These are phyloP conservation scores for Marmota flaviventris DNA, from an alignment of 2,113 vertebrate genomes.

Conservation along the genomic window DNA sequence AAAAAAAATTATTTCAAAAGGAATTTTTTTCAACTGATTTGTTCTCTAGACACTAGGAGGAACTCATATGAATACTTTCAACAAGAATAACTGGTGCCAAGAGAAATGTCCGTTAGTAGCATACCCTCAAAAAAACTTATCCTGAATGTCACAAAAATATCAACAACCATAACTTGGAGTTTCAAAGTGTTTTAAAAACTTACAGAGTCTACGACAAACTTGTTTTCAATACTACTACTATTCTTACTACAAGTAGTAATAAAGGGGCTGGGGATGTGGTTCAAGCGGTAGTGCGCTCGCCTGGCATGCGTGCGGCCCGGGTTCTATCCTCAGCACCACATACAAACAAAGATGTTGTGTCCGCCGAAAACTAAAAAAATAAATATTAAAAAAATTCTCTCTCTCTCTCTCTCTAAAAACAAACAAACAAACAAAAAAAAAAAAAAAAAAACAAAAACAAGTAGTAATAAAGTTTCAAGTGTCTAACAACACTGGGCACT, in stretches of 20 bases:
- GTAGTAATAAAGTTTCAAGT: background rate
- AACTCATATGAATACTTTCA: background rate
- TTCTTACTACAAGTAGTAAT: background rate
- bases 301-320: too few species aligned
- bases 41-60: background rate
- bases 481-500: background rate
- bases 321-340: too few species aligned
- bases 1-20: background rate
- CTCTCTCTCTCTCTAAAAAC: too few species aligned
- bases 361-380: too few species aligned
- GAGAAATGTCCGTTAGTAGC: background rate
- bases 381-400: too few species aligned
- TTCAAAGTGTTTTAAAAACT: background rate
- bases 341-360: too few species aligned
- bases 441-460: too few species aligned
- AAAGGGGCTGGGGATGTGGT: background rate
- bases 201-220: background rate
- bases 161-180: background rate
- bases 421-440: too few species aligned
- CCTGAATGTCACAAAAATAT: slow-evolving; percentile 1
- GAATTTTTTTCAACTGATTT: background rate
- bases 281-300: too few species aligned
- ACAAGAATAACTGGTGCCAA: background rate
- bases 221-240: background rate
- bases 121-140: background rate